These are phyloP conservation scores for Actinia tenebrosa DNA, from an alignment of 64 coral and sea anemone species.

Conservation along the genomic window DNA sequence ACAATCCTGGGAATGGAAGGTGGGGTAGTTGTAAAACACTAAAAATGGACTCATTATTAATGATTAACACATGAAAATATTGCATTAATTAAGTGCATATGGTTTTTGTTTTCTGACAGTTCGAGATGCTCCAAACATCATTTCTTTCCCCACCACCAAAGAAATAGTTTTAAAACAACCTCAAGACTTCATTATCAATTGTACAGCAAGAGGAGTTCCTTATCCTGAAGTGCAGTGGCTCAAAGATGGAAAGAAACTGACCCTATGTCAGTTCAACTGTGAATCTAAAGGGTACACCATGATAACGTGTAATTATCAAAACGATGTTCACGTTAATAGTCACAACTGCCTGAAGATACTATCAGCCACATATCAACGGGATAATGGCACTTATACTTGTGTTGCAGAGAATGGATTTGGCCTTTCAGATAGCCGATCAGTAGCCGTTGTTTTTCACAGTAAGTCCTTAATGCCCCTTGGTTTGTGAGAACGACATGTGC, in stretches of 20 bases:
- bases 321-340: neutral
- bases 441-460: neutral
- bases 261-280: neutral
- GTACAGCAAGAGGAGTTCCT: neutral
- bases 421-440: neutral
- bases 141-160: neutral
- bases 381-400: slow-evolving; percentile 4
- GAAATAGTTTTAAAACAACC: neutral
- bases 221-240: neutral
- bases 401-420: neutral
- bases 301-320: neutral
- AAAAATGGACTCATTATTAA: too few relatives aligned
- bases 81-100: neutral
- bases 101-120: neutral
- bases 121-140: neutral
- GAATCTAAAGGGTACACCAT: neutral
- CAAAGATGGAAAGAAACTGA: neutral
- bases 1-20: too few relatives aligned
- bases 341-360: neutral
- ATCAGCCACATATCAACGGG: neutral
- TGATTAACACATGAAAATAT: neutral
- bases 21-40: too few relatives aligned
- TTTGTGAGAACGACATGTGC: too few relatives aligned
- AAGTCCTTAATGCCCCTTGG: neutral
- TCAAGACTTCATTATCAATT: neutral